phyloP scores from a whole-genome alignment of 2,888 invertebrate genomes.

The Antitype chi region DNA sequence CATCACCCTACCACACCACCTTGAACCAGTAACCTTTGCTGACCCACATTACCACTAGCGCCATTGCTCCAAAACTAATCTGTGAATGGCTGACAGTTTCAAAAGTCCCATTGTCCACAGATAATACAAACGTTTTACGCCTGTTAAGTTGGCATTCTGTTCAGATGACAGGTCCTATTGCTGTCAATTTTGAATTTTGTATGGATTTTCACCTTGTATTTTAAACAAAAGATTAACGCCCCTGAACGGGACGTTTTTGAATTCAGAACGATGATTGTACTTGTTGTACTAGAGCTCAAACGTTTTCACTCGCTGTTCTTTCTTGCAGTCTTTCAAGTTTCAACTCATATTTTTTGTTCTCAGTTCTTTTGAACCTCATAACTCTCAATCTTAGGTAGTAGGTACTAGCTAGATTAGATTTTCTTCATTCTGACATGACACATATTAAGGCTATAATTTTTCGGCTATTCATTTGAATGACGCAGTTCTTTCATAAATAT shows the following conservation, averaged over 20 bases:
- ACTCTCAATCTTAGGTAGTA: background rate
- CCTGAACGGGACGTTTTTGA: constrained; percentile 7
- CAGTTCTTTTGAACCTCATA: background rate
- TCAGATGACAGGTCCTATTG: constrained; percentile 55
- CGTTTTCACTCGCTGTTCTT: background rate
- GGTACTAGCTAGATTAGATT: background rate
- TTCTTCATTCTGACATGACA: too few relatives aligned
- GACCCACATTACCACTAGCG: constrained; percentile 58
- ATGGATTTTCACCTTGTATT: constrained; percentile 32
- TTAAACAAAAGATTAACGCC: constrained; percentile 21
- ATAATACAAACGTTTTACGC: constrained; percentile 59
- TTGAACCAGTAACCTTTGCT: constrained; percentile 67
- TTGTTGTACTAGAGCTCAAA: background rate
- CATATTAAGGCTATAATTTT: background rate
- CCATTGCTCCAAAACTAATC: constrained; percentile 60
- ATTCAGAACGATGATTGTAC: background rate
- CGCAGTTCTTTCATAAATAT: background rate
- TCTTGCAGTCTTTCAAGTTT: background rate
- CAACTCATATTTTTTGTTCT: background rate
- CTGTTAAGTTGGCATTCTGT: constrained; percentile 59
- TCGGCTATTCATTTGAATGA: background rate
- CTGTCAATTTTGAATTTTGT: constrained; percentile 55
- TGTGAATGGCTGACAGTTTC: constrained; percentile 53
- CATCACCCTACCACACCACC: constrained; percentile 33
- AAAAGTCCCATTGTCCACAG: constrained; percentile 59